These are phyloP conservation scores for Cataglyphis cursor DNA, from an alignment of 2,888 invertebrate species.

Conservation along the genomic window DNA sequence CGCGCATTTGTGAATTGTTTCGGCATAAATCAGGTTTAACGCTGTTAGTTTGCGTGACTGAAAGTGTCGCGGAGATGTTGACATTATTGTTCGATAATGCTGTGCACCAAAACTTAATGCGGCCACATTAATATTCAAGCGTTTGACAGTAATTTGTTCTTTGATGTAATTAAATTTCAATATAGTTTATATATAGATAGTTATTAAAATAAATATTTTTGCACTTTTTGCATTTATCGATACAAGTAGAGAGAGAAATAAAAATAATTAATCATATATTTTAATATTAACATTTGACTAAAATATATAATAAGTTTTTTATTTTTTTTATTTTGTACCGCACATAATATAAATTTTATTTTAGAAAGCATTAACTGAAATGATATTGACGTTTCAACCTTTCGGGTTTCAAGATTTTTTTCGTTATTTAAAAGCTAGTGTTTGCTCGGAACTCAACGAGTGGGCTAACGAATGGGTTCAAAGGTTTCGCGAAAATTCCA, in stretches of 20 bases:
- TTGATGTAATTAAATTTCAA: not conserved
- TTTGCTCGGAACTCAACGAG: constrained; percentile 23
- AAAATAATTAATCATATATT: not conserved
- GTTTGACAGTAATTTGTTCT: not conserved
- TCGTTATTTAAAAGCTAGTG: constrained; percentile 36
- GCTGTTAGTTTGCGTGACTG: constrained; percentile 26
- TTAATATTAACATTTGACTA: not conserved
- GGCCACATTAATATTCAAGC: not conserved
- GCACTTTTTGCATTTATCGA: not conserved
- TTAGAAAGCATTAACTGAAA: not conserved
- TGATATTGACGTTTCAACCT: constrained; percentile 5
- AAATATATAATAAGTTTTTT: not conserved
- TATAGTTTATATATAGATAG: constrained; percentile 4
- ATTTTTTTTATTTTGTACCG: not conserved
- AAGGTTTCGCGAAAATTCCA: constrained; percentile 51
- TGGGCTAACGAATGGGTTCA: constrained; percentile 45
- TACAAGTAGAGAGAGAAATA: not conserved
- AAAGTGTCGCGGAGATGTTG: constrained; percentile 27
- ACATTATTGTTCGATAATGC: constrained; percentile 34
- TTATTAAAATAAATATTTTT: constrained; percentile 14
- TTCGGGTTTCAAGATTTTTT: not conserved
- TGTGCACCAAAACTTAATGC: constrained; percentile 12
- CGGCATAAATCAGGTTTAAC: not conserved
- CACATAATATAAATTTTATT: not conserved
- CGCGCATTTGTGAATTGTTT: not conserved